These are phyloP conservation scores for Caenorhabditis angaria DNA, from an alignment of 2,888 invertebrate species.

Conservation along the genomic window DNA sequence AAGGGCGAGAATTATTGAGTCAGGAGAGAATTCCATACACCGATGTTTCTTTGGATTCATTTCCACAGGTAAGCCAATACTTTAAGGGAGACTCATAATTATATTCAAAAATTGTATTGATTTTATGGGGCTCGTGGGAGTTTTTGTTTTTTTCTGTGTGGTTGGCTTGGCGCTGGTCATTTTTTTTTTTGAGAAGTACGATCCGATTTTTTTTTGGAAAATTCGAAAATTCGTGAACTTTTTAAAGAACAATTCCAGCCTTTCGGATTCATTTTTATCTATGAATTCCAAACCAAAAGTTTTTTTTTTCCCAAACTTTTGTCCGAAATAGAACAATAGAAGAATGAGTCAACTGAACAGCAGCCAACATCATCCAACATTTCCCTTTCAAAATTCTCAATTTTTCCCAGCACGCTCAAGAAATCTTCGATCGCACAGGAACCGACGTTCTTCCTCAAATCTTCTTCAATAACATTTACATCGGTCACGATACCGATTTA, in stretches of 20 bases:
- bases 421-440: constrained; percentile 68
- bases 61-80: constrained; percentile 64
- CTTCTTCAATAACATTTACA: constrained; percentile 73
- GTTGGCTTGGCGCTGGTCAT: too few relatives aligned
- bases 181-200: constrained; percentile 7
- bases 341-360: constrained; percentile 22
- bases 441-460: constrained; percentile 73
- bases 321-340: background rate
- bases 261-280: too few relatives aligned
- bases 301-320: too few relatives aligned
- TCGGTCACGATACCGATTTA: constrained; percentile 73
- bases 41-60: constrained; percentile 73
- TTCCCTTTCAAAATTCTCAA: background rate
- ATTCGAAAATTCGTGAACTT: too few relatives aligned
- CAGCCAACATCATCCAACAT: background rate
- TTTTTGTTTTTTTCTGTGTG: too few relatives aligned
- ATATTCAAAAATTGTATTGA: too few relatives aligned
- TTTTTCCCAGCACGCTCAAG: constrained; percentile 59
- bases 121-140: too few relatives aligned
- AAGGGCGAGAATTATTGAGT: constrained; percentile 35
- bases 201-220: background rate
- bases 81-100: too few relatives aligned
- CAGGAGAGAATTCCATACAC: constrained; percentile 70
- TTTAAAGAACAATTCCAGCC: too few relatives aligned
- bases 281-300: background rate